Evolutionary conservation across 2,888 invertebrate genomes (phyloP), one percentile per base, ranked within the genome.

Genomic region (Pyrocoelia pectoralis): DNA sequence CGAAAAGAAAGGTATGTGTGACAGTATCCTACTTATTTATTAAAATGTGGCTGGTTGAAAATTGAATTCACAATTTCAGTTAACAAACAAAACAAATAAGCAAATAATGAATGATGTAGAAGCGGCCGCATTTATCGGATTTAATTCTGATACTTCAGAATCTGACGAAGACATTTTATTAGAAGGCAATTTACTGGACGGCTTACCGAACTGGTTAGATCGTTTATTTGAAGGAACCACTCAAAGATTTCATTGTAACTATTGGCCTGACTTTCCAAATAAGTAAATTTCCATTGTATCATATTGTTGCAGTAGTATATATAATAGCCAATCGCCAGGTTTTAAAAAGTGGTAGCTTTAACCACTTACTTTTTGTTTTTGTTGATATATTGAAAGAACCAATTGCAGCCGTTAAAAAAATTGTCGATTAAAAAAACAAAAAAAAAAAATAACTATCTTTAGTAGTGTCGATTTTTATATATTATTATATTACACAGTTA

Each of bases 241-340:
- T 4, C 93, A 95, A 80, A 91, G 97, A 72, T 98, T 97, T 83
- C 93, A 95, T 82, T 90, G 99, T 73, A 95, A 96, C 82, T 96
- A 96, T 82, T 99, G 98, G 98, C 98, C 98, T n/a, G 95, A 95
- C 78, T 95, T 94, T 86, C 90, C 91, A 70, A 89, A 90, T 77
- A 93, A 93, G 83, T 93, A 89, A 84, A 71, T 46, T 46, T 15
- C 19, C n/a, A 14, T 24, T 24, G 3, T 24, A 24, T 24, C 6
- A 24, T 24, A 15, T 51, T 51, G 14, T 24, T 6, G 24, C 24
- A 24, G 33, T 33, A 33, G 33, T 4, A 33, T n/a, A n/a, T 5
- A 8, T 5, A 33, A n/a, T 33, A 33, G 33, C 33, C n/a, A n/a
- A 33, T 33, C n/a, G 33, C n/a, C 2, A 33, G n/a, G n/a, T 33